Conservation (phyloP, 2,113 vertebrate species). For the Dipodomys spectabilis region DNA sequence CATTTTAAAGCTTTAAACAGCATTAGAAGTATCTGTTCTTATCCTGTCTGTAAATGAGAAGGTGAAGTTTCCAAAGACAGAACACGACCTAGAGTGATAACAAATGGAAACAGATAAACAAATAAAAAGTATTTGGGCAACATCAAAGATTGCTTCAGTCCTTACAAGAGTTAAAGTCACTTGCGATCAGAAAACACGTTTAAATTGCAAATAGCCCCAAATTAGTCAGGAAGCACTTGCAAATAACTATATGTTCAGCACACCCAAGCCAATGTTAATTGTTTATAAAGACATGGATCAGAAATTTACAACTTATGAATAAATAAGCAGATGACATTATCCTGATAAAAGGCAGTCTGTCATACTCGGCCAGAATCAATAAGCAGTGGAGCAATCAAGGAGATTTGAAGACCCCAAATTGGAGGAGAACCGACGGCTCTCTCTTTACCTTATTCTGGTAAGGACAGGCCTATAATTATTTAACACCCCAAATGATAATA, state of each 20-base stretch:
- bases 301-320: conserved; percentile 38
- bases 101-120: not conserved
- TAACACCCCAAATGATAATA: not conserved
- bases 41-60: conserved; percentile 41
- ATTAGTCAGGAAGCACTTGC: conserved; percentile 1
- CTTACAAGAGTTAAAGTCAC: conserved; percentile 3
- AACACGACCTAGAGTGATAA: conserved; percentile 31
- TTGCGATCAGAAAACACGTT: conserved; percentile 22
- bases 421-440: not conserved
- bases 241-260: not conserved
- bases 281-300: not conserved
- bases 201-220: conserved; percentile 19
- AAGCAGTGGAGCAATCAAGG: not conserved
- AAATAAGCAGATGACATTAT: conserved; percentile 24
- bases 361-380: not conserved
- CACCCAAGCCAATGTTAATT: not conserved
- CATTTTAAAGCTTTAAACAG: conserved; percentile 1
- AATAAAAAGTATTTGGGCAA: not conserved
- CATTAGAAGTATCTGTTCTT: not conserved
- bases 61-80: conserved; percentile 9
- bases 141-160: conserved; percentile 36
- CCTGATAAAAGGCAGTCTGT: not conserved
- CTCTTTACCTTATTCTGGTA: not conserved
- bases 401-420: not conserved
- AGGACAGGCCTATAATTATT: not conserved